Evolutionary conservation across 2,888 invertebrate genomes (phyloP).

Genomic region (Marronus borbonicus): DNA sequence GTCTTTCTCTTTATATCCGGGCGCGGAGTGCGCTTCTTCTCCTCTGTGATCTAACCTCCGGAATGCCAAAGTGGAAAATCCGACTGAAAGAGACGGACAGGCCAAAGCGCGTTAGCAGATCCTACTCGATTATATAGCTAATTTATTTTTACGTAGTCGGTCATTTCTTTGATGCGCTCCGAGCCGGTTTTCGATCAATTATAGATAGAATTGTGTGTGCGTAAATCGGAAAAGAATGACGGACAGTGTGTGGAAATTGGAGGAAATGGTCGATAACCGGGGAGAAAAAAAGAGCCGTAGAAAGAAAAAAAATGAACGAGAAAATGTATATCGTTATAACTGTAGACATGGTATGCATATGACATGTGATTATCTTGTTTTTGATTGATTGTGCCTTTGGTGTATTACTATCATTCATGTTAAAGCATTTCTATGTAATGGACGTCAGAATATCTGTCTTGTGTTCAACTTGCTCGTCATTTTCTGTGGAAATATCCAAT

Average conservation of each 20-base stretch:
- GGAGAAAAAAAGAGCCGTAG: not conserved
- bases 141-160: slow-evolving; percentile 45
- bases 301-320: slow-evolving; percentile 13
- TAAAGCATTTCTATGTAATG: slow-evolving; percentile 20
- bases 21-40: not conserved
- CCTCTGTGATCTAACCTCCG: slow-evolving; percentile 28
- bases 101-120: slow-evolving; percentile 34
- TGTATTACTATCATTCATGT: slow-evolving; percentile 27
- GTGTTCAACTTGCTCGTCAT: not conserved
- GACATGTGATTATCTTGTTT: slow-evolving; percentile 36
- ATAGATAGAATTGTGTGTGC: slow-evolving; percentile 45
- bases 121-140: slow-evolving; percentile 44
- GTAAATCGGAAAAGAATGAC: slow-evolving; percentile 45
- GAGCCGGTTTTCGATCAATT: slow-evolving; percentile 41
- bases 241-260: slow-evolving; percentile 35
- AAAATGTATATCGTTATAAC: slow-evolving; percentile 28
- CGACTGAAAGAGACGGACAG: slow-evolving; percentile 39
- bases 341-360: slow-evolving; percentile 28
- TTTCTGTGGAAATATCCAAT: not conserved
- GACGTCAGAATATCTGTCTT: slow-evolving; percentile 1
- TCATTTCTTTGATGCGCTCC: slow-evolving; percentile 39
- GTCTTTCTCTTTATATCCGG: slow-evolving; percentile 24
- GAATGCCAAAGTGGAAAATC: slow-evolving; percentile 37
- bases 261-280: slow-evolving; percentile 18
- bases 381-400: slow-evolving; percentile 29